Evolutionary conservation across 23 tunicate genomes (phyloP), one percentile per base, ranked within the genome.

Genomic region (Trididemnum miniatum): DNA sequence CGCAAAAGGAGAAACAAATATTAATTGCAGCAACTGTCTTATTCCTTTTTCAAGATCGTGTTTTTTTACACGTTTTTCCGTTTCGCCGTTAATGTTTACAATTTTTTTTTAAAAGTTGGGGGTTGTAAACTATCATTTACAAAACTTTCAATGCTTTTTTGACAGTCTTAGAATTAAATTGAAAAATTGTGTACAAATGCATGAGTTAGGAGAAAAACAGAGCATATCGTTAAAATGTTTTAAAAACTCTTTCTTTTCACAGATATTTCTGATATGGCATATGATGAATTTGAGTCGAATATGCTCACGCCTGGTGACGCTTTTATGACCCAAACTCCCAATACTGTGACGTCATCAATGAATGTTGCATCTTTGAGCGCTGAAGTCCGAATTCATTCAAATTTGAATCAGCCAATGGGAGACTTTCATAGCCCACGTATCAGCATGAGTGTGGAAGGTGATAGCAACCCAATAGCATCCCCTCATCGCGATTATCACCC

Each of bases 261-360:
- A 77, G 82, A 77, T 12, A 7, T 36, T 25, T 22, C 67, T 22
- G 82, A 71, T n/a, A 35, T 82, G 67, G 20, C 52, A 79, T 71
- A 82, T 30, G 78, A 71, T n/a, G 86, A 82, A 26, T 71, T 66
- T 51, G 86, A 77, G 9, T 28, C 37, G 20, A 57, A 52, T 30
- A 24, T 54, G 9, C 67, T 77, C 35, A 9, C 82, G 1, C 37
- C 72, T 1, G 37, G 51, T 27, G 80, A 71, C 65, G 38, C 80
- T 5, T 86, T 52, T 57, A 54, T 86, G 84, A 31, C 90, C 12
- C 84, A 71, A 37, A 28, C 76, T 27, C 49, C 35, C n/a, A 65
- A 78, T 32, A 59, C 49, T 52, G 72, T 57, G 71, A 31, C 52
- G 71, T 60, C 82, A 76, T 35, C 71, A 33, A 62, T 26, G 67